Base-by-base conservation (phyloP, 2,797 vertebrate genomes). In the Darevskia nairensis region DNA sequence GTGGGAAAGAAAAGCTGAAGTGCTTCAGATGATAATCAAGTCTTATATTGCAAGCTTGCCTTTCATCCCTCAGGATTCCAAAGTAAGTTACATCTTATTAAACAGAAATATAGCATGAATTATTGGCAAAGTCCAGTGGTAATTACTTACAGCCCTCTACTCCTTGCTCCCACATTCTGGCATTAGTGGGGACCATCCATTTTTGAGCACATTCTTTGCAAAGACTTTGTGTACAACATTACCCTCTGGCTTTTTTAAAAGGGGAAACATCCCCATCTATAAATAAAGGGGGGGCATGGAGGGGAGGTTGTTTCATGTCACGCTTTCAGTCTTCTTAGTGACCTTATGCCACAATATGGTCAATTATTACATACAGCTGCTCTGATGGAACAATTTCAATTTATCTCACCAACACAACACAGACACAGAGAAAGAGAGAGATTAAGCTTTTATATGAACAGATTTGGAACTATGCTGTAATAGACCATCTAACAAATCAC, bases 1-100 rank as follows among this genome's bases (percentile, higher is more conserved):
- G 6, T 86, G 41, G 17, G 86, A 17, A 86, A 61, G 0, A 0
- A 6, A 1, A 1, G 39, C 55, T 9, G 2, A 39, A 59, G 27
- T 85, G 76, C 55, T 81, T 88, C 64, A 69, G 71, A 86, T 88
- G 78, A 89, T 85, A 89, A 85, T 90, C n/a, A 23, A 87, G 64
- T 5, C 80, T 76, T 64, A 81, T 1, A 84, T 84, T 80, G 85
- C 61, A 86, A 83, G 8, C 79, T 0, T 59, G 4, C 11, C 86
- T 93, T 90, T 88, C 50, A 23, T 88, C 68, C 13, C 71, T 71
- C 44, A 3, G 4, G 23, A 80, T 82, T 1, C 6, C 6, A 82
- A 71, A 89, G 9, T 88, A 93, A 88, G 85, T 86, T 2, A 66
- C 11, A 6, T 2, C 1, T 87, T 89, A 83, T 5, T 80, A 84